Conservation (phyloP, 2,797 vertebrate genomes). For the Helostoma temminkii region DNA sequence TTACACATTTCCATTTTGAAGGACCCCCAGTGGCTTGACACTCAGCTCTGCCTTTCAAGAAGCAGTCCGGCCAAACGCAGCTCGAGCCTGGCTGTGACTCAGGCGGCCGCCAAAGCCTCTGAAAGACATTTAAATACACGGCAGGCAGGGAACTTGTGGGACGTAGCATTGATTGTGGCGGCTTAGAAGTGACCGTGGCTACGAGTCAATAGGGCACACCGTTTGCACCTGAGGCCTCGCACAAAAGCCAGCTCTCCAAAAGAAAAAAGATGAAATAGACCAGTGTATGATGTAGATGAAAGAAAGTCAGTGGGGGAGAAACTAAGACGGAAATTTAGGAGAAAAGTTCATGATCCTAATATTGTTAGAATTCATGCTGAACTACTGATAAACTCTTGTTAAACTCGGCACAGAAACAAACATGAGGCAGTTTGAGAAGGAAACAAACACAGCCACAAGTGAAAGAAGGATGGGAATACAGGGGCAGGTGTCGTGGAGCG, state of each 20-base stretch:
- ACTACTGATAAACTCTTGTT: background rate
- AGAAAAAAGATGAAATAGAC: slow-evolving; percentile 16
- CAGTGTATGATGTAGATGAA: background rate
- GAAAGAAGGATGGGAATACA: background rate
- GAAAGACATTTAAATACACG: slow-evolving; percentile 23
- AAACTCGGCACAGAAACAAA: background rate
- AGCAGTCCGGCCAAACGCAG: slow-evolving; percentile 1
- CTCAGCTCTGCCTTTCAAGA: slow-evolving; percentile 36
- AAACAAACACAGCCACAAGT: slow-evolving; percentile 1
- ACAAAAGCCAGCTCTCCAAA: slow-evolving; percentile 20
- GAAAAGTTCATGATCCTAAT: background rate
- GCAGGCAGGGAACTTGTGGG: slow-evolving; percentile 36
- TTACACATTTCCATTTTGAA: slow-evolving; percentile 57
- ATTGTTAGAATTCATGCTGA: background rate
- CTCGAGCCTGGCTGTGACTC: slow-evolving; percentile 25
- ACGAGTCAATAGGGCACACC: slow-evolving; percentile 25
- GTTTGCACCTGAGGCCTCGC: slow-evolving; percentile 23
- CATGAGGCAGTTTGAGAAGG: background rate
- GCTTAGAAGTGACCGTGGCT: slow-evolving; percentile 18
- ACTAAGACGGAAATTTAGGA: background rate
- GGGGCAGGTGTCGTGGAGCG: slow-evolving; percentile 14
- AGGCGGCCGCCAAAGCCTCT: slow-evolving; percentile 11
- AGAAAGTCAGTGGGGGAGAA: slow-evolving; percentile 1
- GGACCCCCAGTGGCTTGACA: slow-evolving; percentile 34
- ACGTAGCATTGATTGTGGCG: slow-evolving; percentile 37